A percentile compares a stretch with the other conserved stretches of the same genome.
Evolutionary conservation across 2,888 invertebrate genomes (phyloP).

Genomic region (Neoascia interrupta): DNA sequence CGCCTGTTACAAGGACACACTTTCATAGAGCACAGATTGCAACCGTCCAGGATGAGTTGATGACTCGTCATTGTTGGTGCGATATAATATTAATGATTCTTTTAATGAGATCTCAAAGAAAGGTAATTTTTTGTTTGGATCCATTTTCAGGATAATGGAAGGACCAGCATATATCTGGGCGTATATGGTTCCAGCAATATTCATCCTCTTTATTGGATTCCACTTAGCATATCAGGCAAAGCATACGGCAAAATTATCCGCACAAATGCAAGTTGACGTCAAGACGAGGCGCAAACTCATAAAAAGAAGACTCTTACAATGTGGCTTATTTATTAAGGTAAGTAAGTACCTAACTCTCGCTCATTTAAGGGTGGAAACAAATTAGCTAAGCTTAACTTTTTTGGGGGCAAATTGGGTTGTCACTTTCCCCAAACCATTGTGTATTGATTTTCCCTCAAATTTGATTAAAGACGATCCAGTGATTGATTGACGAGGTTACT

Average conservation of each 20-base stretch:
- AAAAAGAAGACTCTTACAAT: slow-evolving; percentile 82
- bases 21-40: slow-evolving; percentile 55
- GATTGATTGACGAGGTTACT: too few relatives aligned
- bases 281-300: slow-evolving; percentile 83
- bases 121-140: too few relatives aligned
- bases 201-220: slow-evolving; percentile 80
- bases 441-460: too few relatives aligned
- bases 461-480: too few relatives aligned
- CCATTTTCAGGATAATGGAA: slow-evolving; percentile 71
- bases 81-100: background rate
- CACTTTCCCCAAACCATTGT: too few relatives aligned
- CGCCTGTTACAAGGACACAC: slow-evolving; percentile 54
- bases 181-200: slow-evolving; percentile 79
- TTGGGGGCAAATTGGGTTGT: too few relatives aligned
- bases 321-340: slow-evolving; percentile 82
- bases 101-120: too few relatives aligned
- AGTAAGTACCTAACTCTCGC: too few relatives aligned
- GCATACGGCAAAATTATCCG: slow-evolving; percentile 82
- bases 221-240: slow-evolving; percentile 80
- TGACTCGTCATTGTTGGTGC: slow-evolving; percentile 72
- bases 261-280: slow-evolving; percentile 82
- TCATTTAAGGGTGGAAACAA: too few relatives aligned
- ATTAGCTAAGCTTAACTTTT: too few relatives aligned
- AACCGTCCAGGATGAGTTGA: slow-evolving; percentile 69
- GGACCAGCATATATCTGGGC: slow-evolving; percentile 73